Evolutionary conservation across 2,113 vertebrate species (phyloP).

Genomic region (Stegostoma tigrinum): DNA sequence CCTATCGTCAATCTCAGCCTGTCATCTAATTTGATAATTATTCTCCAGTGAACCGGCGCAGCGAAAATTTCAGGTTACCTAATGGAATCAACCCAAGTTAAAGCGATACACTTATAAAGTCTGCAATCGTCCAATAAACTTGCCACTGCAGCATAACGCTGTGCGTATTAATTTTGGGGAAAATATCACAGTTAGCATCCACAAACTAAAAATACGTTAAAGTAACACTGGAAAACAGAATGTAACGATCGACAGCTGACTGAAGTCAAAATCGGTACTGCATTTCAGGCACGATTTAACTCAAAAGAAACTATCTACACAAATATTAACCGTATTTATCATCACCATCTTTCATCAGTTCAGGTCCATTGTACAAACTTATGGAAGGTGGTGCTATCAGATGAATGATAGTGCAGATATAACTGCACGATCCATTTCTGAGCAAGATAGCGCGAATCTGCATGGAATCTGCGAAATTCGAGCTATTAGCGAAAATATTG

Average conservation of each 20-base stretch:
- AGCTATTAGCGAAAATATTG: background rate
- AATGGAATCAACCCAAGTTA: background rate
- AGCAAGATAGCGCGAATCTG: background rate
- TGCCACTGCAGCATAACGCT: background rate
- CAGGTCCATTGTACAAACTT: background rate
- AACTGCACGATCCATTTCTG: background rate
- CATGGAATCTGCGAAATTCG: background rate
- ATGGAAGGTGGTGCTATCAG: background rate
- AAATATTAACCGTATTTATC: background rate
- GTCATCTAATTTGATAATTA: background rate
- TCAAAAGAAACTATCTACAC: background rate
- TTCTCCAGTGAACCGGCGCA: background rate
- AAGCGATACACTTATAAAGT: background rate
- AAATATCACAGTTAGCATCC: background rate
- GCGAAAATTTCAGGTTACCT: background rate
- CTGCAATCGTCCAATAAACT: background rate
- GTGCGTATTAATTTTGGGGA: background rate
- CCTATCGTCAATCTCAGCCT: background rate
- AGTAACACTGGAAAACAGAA: background rate
- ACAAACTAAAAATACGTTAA: background rate
- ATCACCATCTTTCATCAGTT: conserved; percentile 12
- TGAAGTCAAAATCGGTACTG: background rate
- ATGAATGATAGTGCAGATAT: background rate
- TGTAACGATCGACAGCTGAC: background rate
- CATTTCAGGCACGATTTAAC: background rate